Conservation (phyloP, 2,888 invertebrate species). For the Carabus problematicus region DNA sequence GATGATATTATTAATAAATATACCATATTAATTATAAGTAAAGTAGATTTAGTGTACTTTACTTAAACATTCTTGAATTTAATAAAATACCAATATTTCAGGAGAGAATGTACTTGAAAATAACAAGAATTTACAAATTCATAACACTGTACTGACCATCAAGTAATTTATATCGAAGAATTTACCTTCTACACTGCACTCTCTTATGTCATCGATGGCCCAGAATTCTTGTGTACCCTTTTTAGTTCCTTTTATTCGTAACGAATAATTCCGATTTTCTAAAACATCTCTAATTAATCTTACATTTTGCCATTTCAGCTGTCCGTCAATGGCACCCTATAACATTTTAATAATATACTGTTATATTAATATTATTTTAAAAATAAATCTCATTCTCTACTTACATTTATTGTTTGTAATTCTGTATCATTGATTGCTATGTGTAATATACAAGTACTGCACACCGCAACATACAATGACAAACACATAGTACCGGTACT, state of each 20-base stretch:
- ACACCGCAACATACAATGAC: constrained; percentile 5
- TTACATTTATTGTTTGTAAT: constrained; percentile 1
- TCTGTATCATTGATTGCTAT: neutral
- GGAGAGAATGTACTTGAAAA: no score
- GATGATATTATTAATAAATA: no score
- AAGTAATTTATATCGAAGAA: neutral
- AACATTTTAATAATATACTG: no score
- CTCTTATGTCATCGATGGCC: constrained; percentile 48
- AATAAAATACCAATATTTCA: no score
- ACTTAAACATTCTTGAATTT: neutral
- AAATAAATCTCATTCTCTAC: neutral
- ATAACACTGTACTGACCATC: neutral
- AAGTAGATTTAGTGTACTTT: neutral
- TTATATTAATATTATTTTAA: constrained; percentile 3
- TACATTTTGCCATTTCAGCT: constrained; percentile 5
- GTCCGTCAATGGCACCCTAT: neutral
- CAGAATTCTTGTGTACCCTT: constrained; percentile 43
- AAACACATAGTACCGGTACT: neutral
- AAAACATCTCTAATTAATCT: neutral
- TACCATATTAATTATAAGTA: neutral
- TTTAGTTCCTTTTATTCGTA: constrained; percentile 10
- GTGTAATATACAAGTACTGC: constrained; percentile 8
- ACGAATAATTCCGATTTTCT: constrained; percentile 9
- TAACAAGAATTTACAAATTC: no score
- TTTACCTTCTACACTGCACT: constrained; percentile 45